Conservation (phyloP, 2,888 invertebrate genomes). For the Agonopterix heracliana region DNA sequence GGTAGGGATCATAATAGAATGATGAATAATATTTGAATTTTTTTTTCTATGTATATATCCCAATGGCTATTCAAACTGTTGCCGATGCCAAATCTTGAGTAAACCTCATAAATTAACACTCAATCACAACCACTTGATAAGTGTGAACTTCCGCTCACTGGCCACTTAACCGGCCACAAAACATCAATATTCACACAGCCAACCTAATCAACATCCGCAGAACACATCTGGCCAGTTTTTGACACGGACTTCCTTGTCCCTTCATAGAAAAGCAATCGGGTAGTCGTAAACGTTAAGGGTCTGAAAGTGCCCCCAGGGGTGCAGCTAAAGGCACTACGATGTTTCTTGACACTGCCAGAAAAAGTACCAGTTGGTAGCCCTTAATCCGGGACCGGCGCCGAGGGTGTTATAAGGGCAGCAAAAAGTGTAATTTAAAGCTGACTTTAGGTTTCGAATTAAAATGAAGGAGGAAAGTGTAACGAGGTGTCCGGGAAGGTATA, state of each 20-base stretch:
- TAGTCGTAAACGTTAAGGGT: constrained; percentile 79
- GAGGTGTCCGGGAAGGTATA: constrained; percentile 1
- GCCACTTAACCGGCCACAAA: constrained; percentile 23
- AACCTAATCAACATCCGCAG: constrained; percentile 52
- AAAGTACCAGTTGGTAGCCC: constrained; percentile 58
- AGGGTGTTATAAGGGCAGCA: constrained; percentile 67
- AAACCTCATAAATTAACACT: too few relatives aligned
- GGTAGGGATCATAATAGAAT: too few relatives aligned
- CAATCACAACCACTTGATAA: constrained; percentile 23
- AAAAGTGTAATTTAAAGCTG: constrained; percentile 75
- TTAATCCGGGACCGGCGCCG: constrained; percentile 61
- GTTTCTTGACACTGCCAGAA: constrained; percentile 69
- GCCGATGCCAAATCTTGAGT: too few relatives aligned
- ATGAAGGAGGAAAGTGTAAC: constrained; percentile 46
- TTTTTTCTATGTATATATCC: too few relatives aligned
- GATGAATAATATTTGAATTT: too few relatives aligned
- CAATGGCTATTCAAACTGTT: too few relatives aligned
- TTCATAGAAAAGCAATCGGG: constrained; percentile 79
- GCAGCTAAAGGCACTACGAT: constrained; percentile 68
- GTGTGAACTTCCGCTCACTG: constrained; percentile 25
- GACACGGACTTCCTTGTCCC: constrained; percentile 55
- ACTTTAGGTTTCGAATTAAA: constrained; percentile 74
- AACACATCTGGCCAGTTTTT: constrained; percentile 49
- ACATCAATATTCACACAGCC: constrained; percentile 30
- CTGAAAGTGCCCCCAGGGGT: constrained; percentile 75